Conservation (phyloP, 2,113 vertebrate genomes). For the Isichthys henryi region DNA sequence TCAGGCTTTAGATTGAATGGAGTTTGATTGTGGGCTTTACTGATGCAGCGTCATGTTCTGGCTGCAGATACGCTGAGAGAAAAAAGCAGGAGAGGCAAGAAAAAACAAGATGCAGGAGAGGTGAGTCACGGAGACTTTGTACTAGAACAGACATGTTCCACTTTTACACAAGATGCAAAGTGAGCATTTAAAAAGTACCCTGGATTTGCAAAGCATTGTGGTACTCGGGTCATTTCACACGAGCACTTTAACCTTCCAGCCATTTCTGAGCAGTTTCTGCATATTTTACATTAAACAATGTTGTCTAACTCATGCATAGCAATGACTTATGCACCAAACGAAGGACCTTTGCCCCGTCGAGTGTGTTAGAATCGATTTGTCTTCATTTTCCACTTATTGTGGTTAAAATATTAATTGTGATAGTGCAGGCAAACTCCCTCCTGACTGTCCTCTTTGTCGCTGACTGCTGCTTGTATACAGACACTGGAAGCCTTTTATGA, state of each 20-base stretch:
- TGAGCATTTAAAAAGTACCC: neutral
- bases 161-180: neutral
- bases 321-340: neutral
- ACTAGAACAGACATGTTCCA: neutral
- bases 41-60: neutral
- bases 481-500: conserved; percentile 69
- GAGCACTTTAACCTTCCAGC: neutral
- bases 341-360: neutral
- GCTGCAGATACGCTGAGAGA: conserved; percentile 75
- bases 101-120: conserved; percentile 50
- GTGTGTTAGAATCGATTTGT: neutral
- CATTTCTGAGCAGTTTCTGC: neutral
- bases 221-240: neutral
- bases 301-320: neutral
- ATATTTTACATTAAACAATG: neutral
- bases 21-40: neutral
- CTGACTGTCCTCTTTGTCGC: neutral
- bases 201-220: neutral
- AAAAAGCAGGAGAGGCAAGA: conserved; percentile 64
- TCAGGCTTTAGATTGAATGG: neutral
- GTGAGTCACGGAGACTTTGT: conserved; percentile 31
- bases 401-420: neutral
- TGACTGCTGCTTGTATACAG: conserved; percentile 46
- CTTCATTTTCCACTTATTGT: neutral
- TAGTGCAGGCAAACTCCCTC: neutral